phyloP scores from a whole-genome alignment of 2,888 invertebrate genomes.

The Caenorhabditis angaria region DNA sequence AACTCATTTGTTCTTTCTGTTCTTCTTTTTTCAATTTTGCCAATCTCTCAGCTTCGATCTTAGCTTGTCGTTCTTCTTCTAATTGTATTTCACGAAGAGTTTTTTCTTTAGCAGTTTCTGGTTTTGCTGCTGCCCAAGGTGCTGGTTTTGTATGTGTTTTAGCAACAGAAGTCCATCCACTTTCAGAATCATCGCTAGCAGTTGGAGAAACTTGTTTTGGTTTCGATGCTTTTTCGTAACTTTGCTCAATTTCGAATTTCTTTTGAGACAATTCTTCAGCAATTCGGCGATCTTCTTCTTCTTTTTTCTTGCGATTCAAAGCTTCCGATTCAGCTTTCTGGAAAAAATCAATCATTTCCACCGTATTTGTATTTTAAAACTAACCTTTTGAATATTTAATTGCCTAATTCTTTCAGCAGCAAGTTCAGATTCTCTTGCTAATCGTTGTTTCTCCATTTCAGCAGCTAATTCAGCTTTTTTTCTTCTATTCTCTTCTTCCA shows the following conservation, averaged over 20 bases:
- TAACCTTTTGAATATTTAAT: slow-evolving; percentile 8
- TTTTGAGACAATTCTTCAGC: slow-evolving; percentile 17
- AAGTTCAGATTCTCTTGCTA: slow-evolving; percentile 12
- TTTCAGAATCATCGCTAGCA: slow-evolving; percentile 29
- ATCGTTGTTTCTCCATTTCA: slow-evolving; percentile 19
- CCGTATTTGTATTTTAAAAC: background rate
- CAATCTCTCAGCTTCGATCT: slow-evolving; percentile 25
- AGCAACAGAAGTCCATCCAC: slow-evolving; percentile 20
- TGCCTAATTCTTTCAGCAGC: slow-evolving; percentile 15
- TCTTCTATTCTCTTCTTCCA: slow-evolving; percentile 20
- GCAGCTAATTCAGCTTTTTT: slow-evolving; percentile 25
- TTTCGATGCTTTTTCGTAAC: slow-evolving; percentile 10
- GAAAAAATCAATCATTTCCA: background rate
- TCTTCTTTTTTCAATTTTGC: slow-evolving; percentile 13
- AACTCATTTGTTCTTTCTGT: background rate
- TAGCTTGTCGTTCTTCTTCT: slow-evolving; percentile 47
- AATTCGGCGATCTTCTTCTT: slow-evolving; percentile 18
- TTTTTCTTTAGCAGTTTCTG: slow-evolving; percentile 24
- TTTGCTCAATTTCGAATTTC: slow-evolving; percentile 5
- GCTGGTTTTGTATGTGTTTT: slow-evolving; percentile 35
- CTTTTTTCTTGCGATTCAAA: background rate
- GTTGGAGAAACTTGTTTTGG: slow-evolving; percentile 27
- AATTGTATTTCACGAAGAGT: slow-evolving; percentile 43
- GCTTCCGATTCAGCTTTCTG: slow-evolving; percentile 15
- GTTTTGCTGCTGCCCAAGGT: slow-evolving; percentile 35